Percentiles rank a stretch among this genome's conserved stretches.
phyloP scores from a whole-genome alignment of 1,140 invertebrate species.

The Diachasmimorpha longicaudata region DNA sequence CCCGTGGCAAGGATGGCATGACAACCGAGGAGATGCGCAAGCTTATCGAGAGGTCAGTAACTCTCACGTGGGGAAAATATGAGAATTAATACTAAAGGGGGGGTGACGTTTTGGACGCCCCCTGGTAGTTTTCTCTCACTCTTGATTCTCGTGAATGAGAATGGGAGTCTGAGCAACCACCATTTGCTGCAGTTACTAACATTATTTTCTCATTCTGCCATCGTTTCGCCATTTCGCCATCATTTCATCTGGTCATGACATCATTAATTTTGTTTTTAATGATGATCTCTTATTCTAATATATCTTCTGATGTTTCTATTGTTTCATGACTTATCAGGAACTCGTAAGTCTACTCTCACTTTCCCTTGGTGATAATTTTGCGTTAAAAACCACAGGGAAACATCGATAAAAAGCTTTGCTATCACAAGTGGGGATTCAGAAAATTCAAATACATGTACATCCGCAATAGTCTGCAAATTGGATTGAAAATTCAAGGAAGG shows the following conservation, averaged over 20 bases:
- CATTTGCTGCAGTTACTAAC: background rate
- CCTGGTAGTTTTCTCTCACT: background rate
- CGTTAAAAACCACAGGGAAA: background rate
- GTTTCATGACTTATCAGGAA: conserved; percentile 29
- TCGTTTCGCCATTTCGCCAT: background rate
- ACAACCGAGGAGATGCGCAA: conserved; percentile 93
- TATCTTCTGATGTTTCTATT: conserved; percentile 10
- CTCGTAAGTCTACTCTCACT: conserved; percentile 13
- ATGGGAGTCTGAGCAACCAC: background rate
- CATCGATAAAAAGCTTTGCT: background rate
- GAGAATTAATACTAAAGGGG: conserved; percentile 15
- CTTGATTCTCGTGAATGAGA: background rate
- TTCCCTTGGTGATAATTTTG: background rate
- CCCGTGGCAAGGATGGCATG: conserved; percentile 83
- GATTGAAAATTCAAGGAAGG: background rate
- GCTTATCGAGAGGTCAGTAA: conserved; percentile 92
- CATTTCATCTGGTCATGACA: background rate
- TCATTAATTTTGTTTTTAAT: background rate
- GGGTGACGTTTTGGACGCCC: background rate
- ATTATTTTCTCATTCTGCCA: background rate
- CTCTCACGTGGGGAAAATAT: conserved; percentile 39
- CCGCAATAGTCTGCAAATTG: background rate
- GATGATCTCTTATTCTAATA: background rate
- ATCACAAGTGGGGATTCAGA: background rate
- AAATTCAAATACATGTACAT: background rate